These are phyloP conservation scores for Gymnoscopelus microlampas DNA, from an alignment of 2,797 vertebrate species.

Conservation along the genomic window DNA sequence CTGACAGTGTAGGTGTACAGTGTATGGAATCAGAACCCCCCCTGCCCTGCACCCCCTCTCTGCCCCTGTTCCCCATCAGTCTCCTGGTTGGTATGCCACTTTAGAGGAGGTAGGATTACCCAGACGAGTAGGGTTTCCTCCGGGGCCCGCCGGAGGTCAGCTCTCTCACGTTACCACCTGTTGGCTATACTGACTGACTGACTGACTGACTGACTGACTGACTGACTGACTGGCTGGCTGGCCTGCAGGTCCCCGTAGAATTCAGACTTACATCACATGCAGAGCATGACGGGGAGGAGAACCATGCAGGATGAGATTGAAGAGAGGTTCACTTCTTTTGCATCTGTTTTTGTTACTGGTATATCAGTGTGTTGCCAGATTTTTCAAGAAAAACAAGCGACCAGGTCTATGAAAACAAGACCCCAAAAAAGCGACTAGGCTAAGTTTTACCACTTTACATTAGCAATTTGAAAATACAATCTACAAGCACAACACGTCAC, in stretches of 20 bases:
- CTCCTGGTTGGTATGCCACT: slow-evolving; percentile 27
- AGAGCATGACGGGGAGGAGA: neutral
- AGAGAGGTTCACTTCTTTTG: no score
- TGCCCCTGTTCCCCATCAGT: slow-evolving; percentile 20
- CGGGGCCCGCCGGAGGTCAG: slow-evolving; percentile 40
- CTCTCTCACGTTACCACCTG: slow-evolving; percentile 68
- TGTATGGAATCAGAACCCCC: neutral
- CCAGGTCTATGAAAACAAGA: no score
- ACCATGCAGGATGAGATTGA: no score
- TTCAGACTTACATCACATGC: neutral
- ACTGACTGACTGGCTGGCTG: neutral
- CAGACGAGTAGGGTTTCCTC: slow-evolving; percentile 67
- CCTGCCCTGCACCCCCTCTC: neutral
- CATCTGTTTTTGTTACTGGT: no score
- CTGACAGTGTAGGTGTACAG: neutral
- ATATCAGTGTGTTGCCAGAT: no score
- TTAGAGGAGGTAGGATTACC: slow-evolving; percentile 52
- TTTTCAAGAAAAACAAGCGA: no score
- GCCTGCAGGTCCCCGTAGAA: slow-evolving; percentile 1
- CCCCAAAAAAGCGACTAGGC: no score
- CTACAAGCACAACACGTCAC: no score
- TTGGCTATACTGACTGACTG: slow-evolving; percentile 8
- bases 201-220: neutral
- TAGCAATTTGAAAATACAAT: no score
- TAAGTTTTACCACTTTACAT: no score